phyloP scores from a whole-genome alignment of 2,888 invertebrate genomes.

The Acanthosoma haemorrhoidale region DNA sequence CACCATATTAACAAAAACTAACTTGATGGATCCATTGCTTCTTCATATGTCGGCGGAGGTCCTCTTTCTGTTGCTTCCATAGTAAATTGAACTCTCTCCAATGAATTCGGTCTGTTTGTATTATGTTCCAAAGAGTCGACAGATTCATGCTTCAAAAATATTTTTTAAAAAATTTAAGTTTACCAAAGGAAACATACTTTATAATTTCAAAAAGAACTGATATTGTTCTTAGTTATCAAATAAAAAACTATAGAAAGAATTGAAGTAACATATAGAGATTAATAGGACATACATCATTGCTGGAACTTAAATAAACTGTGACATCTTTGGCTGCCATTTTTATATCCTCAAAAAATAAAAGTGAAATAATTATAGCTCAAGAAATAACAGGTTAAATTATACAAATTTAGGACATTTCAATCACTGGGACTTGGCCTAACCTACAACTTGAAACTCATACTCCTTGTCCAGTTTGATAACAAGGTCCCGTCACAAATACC shows the following conservation, averaged over 20 bases:
- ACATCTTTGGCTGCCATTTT: slow-evolving; percentile 18
- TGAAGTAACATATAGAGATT: not conserved
- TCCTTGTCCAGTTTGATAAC: slow-evolving; percentile 18
- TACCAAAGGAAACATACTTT: no score
- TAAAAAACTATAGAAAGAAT: no score
- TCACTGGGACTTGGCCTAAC: not conserved
- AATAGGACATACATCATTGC: not conserved
- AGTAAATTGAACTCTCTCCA: slow-evolving; percentile 41
- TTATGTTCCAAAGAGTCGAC: not conserved
- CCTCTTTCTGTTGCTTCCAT: slow-evolving; percentile 45
- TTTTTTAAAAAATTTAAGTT: no score
- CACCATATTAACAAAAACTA: slow-evolving; percentile 35
- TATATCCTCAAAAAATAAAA: not conserved
- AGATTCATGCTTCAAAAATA: not conserved
- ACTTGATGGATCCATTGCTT: slow-evolving; percentile 59
- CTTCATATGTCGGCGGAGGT: slow-evolving; percentile 59
- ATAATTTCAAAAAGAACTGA: no score
- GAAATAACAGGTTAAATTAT: not conserved
- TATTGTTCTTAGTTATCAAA: no score
- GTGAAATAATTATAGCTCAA: not conserved
- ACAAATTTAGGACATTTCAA: no score
- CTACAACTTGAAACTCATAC: no score
- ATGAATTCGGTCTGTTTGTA: not conserved
- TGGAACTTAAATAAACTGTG: not conserved
- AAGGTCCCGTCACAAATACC: not conserved